These are phyloP conservation scores for Siniperca chuatsi DNA, from an alignment of 2,113 vertebrate species.

Conservation along the genomic window DNA sequence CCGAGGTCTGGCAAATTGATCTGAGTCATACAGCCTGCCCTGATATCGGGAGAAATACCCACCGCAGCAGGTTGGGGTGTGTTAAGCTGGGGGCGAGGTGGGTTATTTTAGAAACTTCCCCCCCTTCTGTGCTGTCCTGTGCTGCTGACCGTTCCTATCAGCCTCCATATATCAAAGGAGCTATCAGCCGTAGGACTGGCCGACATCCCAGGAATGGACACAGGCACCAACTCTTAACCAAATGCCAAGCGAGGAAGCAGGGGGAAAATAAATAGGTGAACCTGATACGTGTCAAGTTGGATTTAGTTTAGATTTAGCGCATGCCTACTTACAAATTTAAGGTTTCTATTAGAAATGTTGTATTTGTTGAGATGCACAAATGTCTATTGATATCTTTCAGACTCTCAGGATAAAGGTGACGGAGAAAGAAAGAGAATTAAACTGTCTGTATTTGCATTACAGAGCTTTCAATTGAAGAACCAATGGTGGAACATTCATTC, in stretches of 20 bases:
- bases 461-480: slow-evolving; percentile 48
- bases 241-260: slow-evolving; percentile 44
- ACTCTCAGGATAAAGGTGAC: background rate
- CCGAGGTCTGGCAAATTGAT: slow-evolving; percentile 56
- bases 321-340: background rate
- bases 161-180: slow-evolving; percentile 64
- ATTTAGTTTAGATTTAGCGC: slow-evolving; percentile 37
- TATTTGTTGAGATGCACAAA: background rate
- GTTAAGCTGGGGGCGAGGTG: background rate
- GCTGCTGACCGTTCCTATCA: slow-evolving; percentile 45
- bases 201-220: slow-evolving; percentile 68
- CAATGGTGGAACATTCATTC: background rate
- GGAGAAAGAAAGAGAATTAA: background rate
- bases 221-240: slow-evolving; percentile 31
- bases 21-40: slow-evolving; percentile 5
- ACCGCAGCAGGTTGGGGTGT: background rate
- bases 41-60: slow-evolving; percentile 60
- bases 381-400: background rate
- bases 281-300: slow-evolving; percentile 40
- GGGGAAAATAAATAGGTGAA: slow-evolving; percentile 45
- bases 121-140: background rate
- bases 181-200: slow-evolving; percentile 47
- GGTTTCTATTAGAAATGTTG: background rate
- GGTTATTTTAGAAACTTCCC: slow-evolving; percentile 66
- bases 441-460: slow-evolving; percentile 58